Percentiles rank a stretch among this genome's conserved stretches.
Evolutionary conservation across 1,140 invertebrate genomes (phyloP).

Genomic region (Eufriesea mexicana): DNA sequence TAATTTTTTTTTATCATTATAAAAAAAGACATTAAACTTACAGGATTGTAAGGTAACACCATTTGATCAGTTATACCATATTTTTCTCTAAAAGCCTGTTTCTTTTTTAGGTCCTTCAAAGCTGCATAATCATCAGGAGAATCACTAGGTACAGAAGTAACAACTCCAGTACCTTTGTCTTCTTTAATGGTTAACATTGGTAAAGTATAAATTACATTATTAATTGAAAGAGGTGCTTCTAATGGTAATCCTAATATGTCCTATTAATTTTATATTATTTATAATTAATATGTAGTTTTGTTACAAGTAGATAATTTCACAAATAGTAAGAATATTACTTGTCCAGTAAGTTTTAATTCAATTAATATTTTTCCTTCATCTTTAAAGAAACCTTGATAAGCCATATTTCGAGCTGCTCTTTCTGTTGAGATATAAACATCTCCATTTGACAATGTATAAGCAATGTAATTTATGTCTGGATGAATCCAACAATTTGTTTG

Average conservation of each 20-base stretch:
- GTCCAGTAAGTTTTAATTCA: conserved; percentile 88
- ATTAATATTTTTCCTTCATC: conserved; percentile 91
- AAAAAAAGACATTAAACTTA: conserved; percentile 75
- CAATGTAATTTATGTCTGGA: conserved; percentile 97
- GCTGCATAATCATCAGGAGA: conserved; percentile 99
- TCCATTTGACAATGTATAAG: conserved; percentile 87
- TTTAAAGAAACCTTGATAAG: conserved; percentile 95
- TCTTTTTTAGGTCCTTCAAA: conserved; percentile 97
- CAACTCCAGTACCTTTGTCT: conserved; percentile 98
- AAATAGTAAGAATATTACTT: conserved; percentile 79
- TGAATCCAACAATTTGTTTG: conserved; percentile 99
- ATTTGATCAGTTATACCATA: conserved; percentile 96
- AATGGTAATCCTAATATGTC: conserved; percentile 91
- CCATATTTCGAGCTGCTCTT: conserved; percentile 96
- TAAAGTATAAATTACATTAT: conserved; percentile 94
- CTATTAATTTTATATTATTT: conserved; percentile 68
- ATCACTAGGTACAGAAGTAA: conserved; percentile 99
- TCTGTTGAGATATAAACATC: conserved; percentile 94
- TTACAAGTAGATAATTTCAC: background rate
- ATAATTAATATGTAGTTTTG: conserved; percentile 1
- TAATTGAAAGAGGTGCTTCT: conserved; percentile 91
- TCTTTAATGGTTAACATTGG: conserved; percentile 99
- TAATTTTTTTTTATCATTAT: background rate
- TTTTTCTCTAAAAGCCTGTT: conserved; percentile 95
- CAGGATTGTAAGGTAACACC: conserved; percentile 92